phyloP scores from a whole-genome alignment of 1,140 invertebrate species.

The Batillaria attramentaria region DNA sequence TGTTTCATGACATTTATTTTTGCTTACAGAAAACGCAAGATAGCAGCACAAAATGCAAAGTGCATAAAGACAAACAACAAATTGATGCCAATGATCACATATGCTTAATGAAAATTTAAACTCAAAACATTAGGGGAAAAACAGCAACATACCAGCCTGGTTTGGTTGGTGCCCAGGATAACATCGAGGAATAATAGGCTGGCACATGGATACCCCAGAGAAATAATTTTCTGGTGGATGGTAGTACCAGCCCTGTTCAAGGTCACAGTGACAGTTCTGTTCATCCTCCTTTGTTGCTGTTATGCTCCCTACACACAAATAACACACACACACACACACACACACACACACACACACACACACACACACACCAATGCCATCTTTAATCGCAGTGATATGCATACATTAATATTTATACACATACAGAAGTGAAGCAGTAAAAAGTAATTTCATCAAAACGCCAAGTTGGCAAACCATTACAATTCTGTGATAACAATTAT shows the following conservation, averaged over 20 bases:
- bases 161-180: neutral
- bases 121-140: neutral
- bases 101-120: neutral
- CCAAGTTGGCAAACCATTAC: neutral
- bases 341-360: neutral
- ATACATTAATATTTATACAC: neutral
- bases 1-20: too few relatives aligned
- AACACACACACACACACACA: neutral
- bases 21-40: too few relatives aligned
- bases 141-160: neutral
- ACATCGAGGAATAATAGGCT: neutral
- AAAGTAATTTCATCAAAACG: neutral
- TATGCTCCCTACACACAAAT: neutral
- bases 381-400: neutral
- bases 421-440: neutral
- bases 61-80: too few relatives aligned
- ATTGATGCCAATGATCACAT: neutral
- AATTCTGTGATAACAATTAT: neutral
- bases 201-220: neutral
- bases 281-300: conserved; percentile 6
- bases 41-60: too few relatives aligned
- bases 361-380: too few relatives aligned
- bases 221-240: neutral
- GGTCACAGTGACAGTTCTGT: conserved; percentile 12
- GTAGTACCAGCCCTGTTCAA: conserved; percentile 14